Conservation (phyloP, 2,113 vertebrate species). For the Tympanuchus pallidicinctus region DNA sequence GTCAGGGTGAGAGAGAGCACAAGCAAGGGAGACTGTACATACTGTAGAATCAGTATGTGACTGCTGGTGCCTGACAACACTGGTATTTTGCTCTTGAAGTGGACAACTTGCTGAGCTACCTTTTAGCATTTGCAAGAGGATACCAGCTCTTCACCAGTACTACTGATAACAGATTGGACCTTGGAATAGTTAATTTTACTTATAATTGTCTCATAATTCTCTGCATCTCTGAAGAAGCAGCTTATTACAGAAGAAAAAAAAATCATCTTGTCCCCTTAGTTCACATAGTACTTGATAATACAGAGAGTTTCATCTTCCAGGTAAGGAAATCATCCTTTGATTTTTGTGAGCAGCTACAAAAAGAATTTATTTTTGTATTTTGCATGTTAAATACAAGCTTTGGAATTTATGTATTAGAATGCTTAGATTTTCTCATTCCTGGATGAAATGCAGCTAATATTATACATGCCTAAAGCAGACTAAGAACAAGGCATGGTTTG, state of each 20-base stretch:
- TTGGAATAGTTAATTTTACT: constrained; percentile 74
- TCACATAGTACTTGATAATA: constrained; percentile 16
- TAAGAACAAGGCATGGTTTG: not conserved
- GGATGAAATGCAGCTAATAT: not conserved
- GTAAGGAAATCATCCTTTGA: constrained; percentile 71
- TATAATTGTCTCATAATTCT: constrained; percentile 4
- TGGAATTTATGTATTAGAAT: not conserved
- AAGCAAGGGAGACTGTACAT: constrained; percentile 4
- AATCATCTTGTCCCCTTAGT: not conserved
- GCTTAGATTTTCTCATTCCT: not conserved
- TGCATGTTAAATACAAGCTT: constrained; percentile 17
- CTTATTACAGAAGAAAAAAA: constrained; percentile 46
- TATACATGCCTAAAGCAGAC: not conserved
- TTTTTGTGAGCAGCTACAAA: constrained; percentile 16
- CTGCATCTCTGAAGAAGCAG: constrained; percentile 56
- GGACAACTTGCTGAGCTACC: constrained; percentile 73
- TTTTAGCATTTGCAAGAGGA: constrained; percentile 66
- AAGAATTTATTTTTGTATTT: not conserved
- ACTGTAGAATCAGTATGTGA: constrained; percentile 33
- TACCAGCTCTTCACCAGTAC: constrained; percentile 56
- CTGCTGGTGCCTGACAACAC: constrained; percentile 51
- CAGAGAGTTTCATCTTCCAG: constrained; percentile 63
- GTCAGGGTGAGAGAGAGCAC: not conserved
- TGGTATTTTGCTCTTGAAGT: constrained; percentile 55
- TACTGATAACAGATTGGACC: constrained; percentile 66